Evolutionary conservation across 2,113 vertebrate genomes (phyloP).

Genomic region (Ceratotherium simum): DNA sequence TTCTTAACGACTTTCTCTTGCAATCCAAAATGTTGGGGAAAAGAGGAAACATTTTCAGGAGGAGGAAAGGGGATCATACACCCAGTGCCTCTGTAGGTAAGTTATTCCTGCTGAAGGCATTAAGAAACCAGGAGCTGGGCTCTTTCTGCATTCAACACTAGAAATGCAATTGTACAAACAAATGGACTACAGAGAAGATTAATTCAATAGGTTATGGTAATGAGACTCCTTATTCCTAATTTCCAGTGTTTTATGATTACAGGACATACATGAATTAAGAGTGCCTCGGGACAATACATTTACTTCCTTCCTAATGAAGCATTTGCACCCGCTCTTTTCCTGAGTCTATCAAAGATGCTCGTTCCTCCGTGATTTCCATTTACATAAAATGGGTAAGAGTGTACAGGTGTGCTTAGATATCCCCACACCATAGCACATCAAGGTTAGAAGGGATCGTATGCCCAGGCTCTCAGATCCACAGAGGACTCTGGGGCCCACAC

Average conservation of each 20-base stretch:
- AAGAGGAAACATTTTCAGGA: not conserved
- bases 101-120: not conserved
- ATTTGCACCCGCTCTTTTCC: not conserved
- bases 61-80: not conserved
- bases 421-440: not conserved
- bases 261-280: not conserved
- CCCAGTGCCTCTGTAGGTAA: not conserved
- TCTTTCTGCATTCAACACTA: not conserved
- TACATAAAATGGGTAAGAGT: not conserved
- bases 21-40: not conserved
- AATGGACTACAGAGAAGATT: not conserved
- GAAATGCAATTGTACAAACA: not conserved
- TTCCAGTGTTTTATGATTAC: not conserved
- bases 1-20: constrained; percentile 10
- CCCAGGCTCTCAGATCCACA: not conserved
- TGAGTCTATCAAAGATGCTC: not conserved
- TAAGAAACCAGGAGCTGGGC: not conserved
- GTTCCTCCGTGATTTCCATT: not conserved
- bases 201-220: not conserved
- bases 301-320: not conserved
- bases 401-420: not conserved
- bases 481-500: not conserved
- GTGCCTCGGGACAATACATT: not conserved
- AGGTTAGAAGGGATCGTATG: not conserved
- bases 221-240: not conserved